A percentile compares a stretch with the other conserved stretches of the same genome.
phyloP scores from a whole-genome alignment of 2,797 vertebrate genomes.

The Pterois miles region DNA sequence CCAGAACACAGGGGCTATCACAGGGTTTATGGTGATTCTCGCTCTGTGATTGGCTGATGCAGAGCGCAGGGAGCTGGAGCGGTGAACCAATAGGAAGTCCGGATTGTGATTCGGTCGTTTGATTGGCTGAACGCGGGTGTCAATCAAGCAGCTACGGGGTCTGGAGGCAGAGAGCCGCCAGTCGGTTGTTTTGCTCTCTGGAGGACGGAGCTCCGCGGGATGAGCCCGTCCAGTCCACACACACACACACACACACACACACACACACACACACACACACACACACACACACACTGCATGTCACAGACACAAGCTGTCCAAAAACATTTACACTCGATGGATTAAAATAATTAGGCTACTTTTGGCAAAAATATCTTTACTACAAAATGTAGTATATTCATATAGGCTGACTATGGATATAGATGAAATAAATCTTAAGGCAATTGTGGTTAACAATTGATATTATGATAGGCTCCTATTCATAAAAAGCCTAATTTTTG shows the following conservation, averaged over 20 bases:
- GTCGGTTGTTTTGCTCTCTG: constrained; percentile 70
- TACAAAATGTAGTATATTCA: background rate
- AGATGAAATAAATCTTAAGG: background rate
- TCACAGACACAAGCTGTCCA: background rate
- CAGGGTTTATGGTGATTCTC: background rate
- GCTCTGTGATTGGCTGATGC: constrained; percentile 59
- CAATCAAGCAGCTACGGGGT: constrained; percentile 76
- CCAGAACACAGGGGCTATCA: constrained; percentile 11
- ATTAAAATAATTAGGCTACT: background rate
- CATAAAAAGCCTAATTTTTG: background rate
- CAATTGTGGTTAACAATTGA: background rate
- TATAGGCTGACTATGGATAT: background rate
- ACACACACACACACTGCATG: background rate
- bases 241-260: constrained; percentile 15
- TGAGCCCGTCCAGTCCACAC: background rate
- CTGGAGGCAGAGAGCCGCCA: constrained; percentile 52
- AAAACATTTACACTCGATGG: background rate
- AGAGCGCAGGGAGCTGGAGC: background rate
- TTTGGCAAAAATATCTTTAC: background rate
- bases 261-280: background rate
- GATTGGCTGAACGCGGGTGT: constrained; percentile 74
- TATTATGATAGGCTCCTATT: background rate
- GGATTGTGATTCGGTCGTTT: background rate
- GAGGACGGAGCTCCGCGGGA: constrained; percentile 72
- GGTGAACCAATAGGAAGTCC: constrained; percentile 54